phyloP scores from a whole-genome alignment of 2,797 vertebrate genomes.

The Alosa sapidissima region DNA sequence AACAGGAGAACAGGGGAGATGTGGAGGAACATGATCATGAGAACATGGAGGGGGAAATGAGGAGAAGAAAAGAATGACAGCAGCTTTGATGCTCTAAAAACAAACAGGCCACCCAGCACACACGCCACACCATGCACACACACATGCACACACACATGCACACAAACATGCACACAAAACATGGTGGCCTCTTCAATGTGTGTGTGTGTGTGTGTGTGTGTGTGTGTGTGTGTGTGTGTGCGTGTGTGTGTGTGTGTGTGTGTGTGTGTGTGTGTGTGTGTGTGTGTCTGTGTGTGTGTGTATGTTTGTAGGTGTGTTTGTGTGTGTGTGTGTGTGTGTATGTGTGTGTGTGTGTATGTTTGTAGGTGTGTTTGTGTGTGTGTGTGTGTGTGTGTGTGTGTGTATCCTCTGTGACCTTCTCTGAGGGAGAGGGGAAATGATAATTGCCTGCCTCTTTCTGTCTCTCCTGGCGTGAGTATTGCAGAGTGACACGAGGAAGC shows the following conservation, averaged over 20 bases:
- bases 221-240: too few relatives aligned
- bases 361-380: background rate
- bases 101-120: background rate
- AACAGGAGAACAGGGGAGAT: too few relatives aligned
- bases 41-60: too few relatives aligned
- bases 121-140: too few relatives aligned
- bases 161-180: too few relatives aligned
- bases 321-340: background rate
- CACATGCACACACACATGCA: background rate
- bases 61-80: background rate
- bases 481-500: background rate
- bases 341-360: background rate
- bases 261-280: too few relatives aligned
- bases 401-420: slow-evolving; percentile 2
- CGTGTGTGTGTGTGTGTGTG: too few relatives aligned
- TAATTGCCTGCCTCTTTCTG: background rate
- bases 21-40: too few relatives aligned
- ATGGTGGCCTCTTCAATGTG: background rate
- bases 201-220: too few relatives aligned
- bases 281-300: too few relatives aligned
- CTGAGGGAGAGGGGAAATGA: background rate
- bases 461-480: background rate
- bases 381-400: background rate
- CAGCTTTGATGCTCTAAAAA: background rate
- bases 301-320: too few relatives aligned